Evolutionary conservation across 2,888 invertebrate species (phyloP), one percentile per base, ranked within the genome.

Genomic region (Auanema freiburgensis): DNA sequence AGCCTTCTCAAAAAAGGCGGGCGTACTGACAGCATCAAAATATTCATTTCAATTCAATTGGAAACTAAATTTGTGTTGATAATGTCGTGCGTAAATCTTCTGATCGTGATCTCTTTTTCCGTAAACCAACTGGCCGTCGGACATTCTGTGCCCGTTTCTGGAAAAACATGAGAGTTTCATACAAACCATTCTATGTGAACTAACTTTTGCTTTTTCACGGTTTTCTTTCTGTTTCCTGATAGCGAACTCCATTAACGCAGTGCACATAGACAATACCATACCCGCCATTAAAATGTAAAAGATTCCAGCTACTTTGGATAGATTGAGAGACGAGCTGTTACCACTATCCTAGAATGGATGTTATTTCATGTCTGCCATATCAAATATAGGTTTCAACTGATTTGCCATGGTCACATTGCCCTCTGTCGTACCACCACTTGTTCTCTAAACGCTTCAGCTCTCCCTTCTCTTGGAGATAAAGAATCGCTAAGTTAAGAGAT

Each of bases 221-320:
- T 66, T 72, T 44, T 74, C 74, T 41, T 70, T 68, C 10, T 63
- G 66, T 53, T 70, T 72, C 43, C 76, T 63, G 24, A 72, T 94
- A 85, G 95, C 91, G 86, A 97, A 96, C 87, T 98, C 97, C 61
- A 93, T 86, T 58, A 96, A 88, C 10, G 97, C 95, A 46, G 95
- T 92, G 8, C 91, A 88, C 81, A 97, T 89, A 33, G 96, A 93
- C 41, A 96, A 86, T 33, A 91, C 89, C 65, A 98, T 88, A 41
- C 97, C 97, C 41, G 91, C 93, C 78, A 96, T 92, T 66, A 98
- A 88, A 83, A 98, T 96, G 88, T 97, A 98, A 87, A 98, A 98
- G 83, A 97, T 92, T 46, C 98, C 97, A 16, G 97, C 95, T 49
- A 98, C 73, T 63, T 73, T 74, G 0, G 74, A 92, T 71, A 98